A percentile compares a stretch with the other conserved stretches of the same genome.
These are phyloP conservation scores for Trogon surrucura DNA, from an alignment of 2,113 vertebrate species.

Conservation along the genomic window DNA sequence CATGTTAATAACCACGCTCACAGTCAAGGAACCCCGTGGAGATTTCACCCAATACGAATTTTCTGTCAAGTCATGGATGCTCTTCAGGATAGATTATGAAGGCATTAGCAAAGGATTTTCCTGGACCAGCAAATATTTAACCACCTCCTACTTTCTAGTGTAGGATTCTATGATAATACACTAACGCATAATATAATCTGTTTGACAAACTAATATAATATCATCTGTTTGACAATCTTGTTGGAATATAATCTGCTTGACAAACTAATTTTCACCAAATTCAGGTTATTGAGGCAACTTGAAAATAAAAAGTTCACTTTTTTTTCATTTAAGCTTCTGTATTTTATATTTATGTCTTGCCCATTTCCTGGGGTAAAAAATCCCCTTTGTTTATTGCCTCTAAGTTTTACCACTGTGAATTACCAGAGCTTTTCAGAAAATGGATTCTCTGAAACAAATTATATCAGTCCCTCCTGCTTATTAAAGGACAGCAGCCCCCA, in stretches of 20 bases:
- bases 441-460: not conserved
- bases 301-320: not conserved
- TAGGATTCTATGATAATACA: not conserved
- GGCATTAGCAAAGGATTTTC: not conserved
- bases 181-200: not conserved
- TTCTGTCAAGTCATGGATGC: not conserved
- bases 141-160: not conserved
- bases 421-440: not conserved
- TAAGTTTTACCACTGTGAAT: not conserved
- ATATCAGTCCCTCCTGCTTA: not conserved
- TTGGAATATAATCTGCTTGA: not conserved
- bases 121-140: not conserved
- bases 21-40: not conserved
- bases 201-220: not conserved
- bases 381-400: not conserved
- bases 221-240: not conserved
- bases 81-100: not conserved
- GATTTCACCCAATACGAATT: not conserved
- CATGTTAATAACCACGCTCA: not conserved
- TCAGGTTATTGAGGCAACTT: not conserved
- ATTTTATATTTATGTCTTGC: not conserved
- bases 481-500: not conserved
- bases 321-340: not conserved
- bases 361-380: not conserved
- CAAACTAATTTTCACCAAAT: not conserved